Conservation (phyloP, 2,888 invertebrate species). For the Caenorhabditis becei region DNA sequence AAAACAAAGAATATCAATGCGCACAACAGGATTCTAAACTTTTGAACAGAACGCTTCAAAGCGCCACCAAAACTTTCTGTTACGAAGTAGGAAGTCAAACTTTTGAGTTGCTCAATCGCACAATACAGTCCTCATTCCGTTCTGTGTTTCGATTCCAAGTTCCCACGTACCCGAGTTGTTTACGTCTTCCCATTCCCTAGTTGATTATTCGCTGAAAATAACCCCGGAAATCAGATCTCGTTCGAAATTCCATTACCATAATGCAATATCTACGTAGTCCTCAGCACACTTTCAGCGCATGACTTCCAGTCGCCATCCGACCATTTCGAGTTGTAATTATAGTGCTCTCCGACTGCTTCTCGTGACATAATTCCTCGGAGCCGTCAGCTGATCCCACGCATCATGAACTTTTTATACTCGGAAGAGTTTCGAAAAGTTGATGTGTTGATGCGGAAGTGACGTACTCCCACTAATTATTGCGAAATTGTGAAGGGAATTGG, state of each 20-base stretch:
- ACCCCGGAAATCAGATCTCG: constrained; percentile 26
- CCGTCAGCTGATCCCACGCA: constrained; percentile 4
- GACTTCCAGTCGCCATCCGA: background rate
- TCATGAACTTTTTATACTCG: background rate
- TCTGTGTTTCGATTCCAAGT: background rate
- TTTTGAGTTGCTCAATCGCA: too few species aligned
- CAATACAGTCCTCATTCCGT: too few species aligned
- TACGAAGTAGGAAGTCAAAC: too few species aligned
- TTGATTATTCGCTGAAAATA: constrained; percentile 18
- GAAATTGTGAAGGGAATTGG: constrained; percentile 11
- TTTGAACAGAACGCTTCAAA: too few species aligned
- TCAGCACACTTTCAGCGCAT: constrained; percentile 18
- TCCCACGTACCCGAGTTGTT: background rate
- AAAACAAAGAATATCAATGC: too few species aligned
- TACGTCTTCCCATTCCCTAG: background rate
- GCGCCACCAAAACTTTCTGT: too few species aligned
- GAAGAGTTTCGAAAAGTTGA: background rate
- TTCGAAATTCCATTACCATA: constrained; percentile 50
- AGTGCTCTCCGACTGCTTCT: background rate
- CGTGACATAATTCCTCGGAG: background rate
- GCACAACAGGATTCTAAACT: too few species aligned
- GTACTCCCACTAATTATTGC: constrained; percentile 26
- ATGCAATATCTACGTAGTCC: constrained; percentile 27
- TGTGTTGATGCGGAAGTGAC: constrained; percentile 37
- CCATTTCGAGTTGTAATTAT: constrained; percentile 2